phyloP scores from a whole-genome alignment of 2,888 invertebrate species.

The Pachydiplax longipennis region DNA sequence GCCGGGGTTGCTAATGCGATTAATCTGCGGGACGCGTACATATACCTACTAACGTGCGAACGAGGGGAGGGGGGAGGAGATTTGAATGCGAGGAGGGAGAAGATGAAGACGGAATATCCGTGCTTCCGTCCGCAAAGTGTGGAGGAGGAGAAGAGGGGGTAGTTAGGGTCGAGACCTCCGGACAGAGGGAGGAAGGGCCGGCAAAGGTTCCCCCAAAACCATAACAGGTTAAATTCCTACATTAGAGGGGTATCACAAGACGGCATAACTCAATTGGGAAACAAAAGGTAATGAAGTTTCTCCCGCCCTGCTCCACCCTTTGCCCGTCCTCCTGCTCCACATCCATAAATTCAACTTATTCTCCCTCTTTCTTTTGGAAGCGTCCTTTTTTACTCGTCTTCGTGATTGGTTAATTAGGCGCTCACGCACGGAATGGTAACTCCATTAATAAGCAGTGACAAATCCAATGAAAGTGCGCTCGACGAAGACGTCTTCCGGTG shows the following conservation, averaged over 20 bases:
- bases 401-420: conserved; percentile 45
- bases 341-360: not conserved
- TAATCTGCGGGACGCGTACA: not conserved
- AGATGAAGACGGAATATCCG: not conserved
- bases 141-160: not conserved
- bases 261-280: conserved; percentile 40
- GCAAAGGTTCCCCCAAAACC: conserved; percentile 29
- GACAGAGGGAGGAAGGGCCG: not conserved
- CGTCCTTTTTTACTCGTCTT: not conserved
- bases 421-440: conserved; percentile 54
- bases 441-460: conserved; percentile 61
- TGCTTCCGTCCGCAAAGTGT: not conserved
- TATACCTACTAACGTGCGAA: not conserved
- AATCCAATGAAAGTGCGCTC: conserved; percentile 57
- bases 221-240: conserved; percentile 43
- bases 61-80: not conserved
- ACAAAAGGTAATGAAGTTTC: conserved; percentile 43
- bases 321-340: not conserved
- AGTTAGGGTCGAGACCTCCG: not conserved
- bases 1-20: not conserved
- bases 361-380: not conserved
- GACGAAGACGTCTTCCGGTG: not conserved
- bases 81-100: not conserved
- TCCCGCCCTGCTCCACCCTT: conserved; percentile 11
- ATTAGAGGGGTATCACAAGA: conserved; percentile 30